Evolutionary conservation across 2,113 vertebrate species (phyloP).

Genomic region (Castor canadensis): DNA sequence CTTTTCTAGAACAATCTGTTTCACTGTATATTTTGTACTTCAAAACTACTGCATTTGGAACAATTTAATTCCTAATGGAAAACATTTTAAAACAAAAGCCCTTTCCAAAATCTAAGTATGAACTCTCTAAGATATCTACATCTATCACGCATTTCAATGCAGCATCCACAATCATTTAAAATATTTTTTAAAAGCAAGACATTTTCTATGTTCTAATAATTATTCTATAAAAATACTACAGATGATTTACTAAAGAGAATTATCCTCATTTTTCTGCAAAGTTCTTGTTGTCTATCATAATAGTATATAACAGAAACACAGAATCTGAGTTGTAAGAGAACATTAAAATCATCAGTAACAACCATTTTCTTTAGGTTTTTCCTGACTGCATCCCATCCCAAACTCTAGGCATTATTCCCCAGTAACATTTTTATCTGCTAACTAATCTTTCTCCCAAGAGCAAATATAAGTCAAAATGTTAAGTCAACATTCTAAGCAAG

Average conservation of each 20-base stretch:
- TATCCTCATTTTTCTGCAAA: neutral
- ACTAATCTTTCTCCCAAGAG: neutral
- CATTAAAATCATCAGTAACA: slow-evolving; percentile 23
- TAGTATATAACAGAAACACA: neutral
- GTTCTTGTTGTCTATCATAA: neutral
- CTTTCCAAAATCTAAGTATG: neutral
- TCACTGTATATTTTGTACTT: neutral
- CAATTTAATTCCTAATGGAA: slow-evolving; percentile 31
- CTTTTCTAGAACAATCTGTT: slow-evolving; percentile 47
- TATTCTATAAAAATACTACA: slow-evolving; percentile 9
- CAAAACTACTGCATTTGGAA: neutral
- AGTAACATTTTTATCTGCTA: neutral
- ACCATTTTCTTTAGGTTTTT: neutral
- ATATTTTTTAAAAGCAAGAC: neutral
- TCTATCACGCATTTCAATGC: slow-evolving; percentile 40
- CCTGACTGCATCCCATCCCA: neutral
- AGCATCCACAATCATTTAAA: slow-evolving; percentile 14
- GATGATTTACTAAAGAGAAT: neutral
- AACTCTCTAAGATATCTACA: neutral
- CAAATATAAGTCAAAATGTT: slow-evolving; percentile 44
- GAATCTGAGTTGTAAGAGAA: neutral
- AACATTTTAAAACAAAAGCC: slow-evolving; percentile 46
- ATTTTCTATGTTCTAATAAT: slow-evolving; percentile 29
- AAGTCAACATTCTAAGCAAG: slow-evolving; percentile 26
- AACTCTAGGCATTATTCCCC: neutral